Percentiles rank a stretch among this genome's conserved stretches.
These are phyloP conservation scores for Pissodes strobi DNA, from an alignment of 1,140 invertebrate species.

Conservation along the genomic window DNA sequence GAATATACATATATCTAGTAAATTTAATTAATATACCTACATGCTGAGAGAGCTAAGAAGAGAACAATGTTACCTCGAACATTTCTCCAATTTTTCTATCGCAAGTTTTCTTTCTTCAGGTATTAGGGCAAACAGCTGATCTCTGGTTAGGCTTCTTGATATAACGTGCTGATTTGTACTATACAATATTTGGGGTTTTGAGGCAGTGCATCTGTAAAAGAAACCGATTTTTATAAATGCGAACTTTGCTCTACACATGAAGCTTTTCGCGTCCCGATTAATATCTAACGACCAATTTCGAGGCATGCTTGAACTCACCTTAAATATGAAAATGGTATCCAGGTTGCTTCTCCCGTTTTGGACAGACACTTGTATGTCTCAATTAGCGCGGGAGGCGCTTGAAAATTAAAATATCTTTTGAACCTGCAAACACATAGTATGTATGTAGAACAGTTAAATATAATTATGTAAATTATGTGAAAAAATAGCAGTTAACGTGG, in stretches of 20 bases:
- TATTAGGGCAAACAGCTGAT: slow-evolving; percentile 40
- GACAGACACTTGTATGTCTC: slow-evolving; percentile 35
- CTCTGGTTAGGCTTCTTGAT: slow-evolving; percentile 29
- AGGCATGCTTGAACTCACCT: slow-evolving; percentile 43
- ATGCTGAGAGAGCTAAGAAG: too few species aligned
- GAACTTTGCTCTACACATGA: too few species aligned
- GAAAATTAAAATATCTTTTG: slow-evolving; percentile 41
- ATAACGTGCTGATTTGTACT: slow-evolving; percentile 39
- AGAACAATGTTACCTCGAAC: background rate
- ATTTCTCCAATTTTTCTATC: slow-evolving; percentile 35
- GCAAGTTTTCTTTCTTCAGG: slow-evolving; percentile 26
- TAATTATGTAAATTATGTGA: too few species aligned
- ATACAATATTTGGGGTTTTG: slow-evolving; percentile 41
- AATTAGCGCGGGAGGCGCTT: slow-evolving; percentile 39
- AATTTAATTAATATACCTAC: background rate
- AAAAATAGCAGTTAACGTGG: too few species aligned
- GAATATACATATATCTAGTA: background rate
- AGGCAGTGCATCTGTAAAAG: slow-evolving; percentile 43
- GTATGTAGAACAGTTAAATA: too few species aligned
- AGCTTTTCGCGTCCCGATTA: too few species aligned
- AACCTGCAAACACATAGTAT: slow-evolving; percentile 19
- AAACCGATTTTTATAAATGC: background rate
- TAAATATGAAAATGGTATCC: slow-evolving; percentile 41
- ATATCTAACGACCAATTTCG: too few species aligned
- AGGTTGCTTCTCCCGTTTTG: slow-evolving; percentile 28